Conservation (phyloP, 2,113 vertebrate genomes). For the Sphaerodactylus townsendi region DNA sequence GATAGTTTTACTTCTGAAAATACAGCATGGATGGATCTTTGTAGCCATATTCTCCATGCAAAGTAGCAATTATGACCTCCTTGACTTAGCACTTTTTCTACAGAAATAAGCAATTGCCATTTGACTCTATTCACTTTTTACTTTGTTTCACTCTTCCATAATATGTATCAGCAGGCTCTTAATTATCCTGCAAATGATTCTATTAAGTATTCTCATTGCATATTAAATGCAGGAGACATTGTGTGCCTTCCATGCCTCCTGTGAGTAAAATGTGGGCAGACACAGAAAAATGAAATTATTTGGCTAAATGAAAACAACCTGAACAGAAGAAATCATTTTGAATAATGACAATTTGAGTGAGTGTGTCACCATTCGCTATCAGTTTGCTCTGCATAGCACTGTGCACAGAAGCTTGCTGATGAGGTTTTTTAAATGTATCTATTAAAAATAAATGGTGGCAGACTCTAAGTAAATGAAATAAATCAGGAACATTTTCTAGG, state of each 20-base stretch:
- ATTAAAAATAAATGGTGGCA: slow-evolving; percentile 74
- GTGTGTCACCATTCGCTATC: slow-evolving; percentile 70
- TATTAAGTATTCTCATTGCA: slow-evolving; percentile 73
- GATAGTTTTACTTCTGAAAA: slow-evolving; percentile 51
- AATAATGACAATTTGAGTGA: slow-evolving; percentile 68
- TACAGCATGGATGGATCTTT: slow-evolving; percentile 51
- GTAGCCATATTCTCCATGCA: slow-evolving; percentile 67
- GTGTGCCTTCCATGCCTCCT: slow-evolving; percentile 65
- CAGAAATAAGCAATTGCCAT: slow-evolving; percentile 68
- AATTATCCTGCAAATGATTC: slow-evolving; percentile 74
- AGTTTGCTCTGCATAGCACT: slow-evolving; percentile 65
- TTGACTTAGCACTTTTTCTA: slow-evolving; percentile 70
- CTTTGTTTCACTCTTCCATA: slow-evolving; percentile 70
- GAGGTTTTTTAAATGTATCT: slow-evolving; percentile 64
- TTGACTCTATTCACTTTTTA: slow-evolving; percentile 65
- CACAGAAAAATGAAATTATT: slow-evolving; percentile 76
- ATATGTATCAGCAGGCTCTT: slow-evolving; percentile 70
- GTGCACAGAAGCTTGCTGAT: slow-evolving; percentile 67
- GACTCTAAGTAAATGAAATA: slow-evolving; percentile 77
- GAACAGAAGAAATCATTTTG: slow-evolving; percentile 75
- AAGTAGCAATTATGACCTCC: slow-evolving; percentile 70
- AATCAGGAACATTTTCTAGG: slow-evolving; percentile 75
- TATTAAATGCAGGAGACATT: slow-evolving; percentile 74
- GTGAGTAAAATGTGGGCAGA: slow-evolving; percentile 69
- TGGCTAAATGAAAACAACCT: slow-evolving; percentile 71